Evolutionary conservation across 2,797 vertebrate species (phyloP).

Genomic region (Telmatherina bonti): DNA sequence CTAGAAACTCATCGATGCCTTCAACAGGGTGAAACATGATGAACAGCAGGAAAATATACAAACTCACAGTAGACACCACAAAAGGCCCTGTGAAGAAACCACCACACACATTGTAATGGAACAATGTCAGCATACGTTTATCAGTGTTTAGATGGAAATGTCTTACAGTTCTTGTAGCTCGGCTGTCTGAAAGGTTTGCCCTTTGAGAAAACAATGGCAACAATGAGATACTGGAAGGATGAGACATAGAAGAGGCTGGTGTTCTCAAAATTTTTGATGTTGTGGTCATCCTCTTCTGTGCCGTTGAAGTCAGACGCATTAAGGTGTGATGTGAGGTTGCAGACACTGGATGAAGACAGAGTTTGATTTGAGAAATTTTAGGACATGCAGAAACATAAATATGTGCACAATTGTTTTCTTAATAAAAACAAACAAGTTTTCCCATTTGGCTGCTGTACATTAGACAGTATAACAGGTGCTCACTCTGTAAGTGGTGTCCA

Average conservation of each 20-base stretch:
- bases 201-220: conserved; percentile 97
- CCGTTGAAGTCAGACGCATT: conserved; percentile 76
- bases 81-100: conserved; percentile 84
- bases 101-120: neutral
- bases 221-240: conserved; percentile 97
- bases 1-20: conserved; percentile 84
- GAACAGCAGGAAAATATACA: conserved; percentile 89
- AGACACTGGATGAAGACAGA: conserved; percentile 80
- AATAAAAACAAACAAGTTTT: neutral
- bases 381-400: neutral
- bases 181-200: conserved; percentile 98
- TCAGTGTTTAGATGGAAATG: neutral
- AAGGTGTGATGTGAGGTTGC: conserved; percentile 71
- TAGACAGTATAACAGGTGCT: conserved; percentile 64
- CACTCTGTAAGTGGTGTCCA: conserved; percentile 87
- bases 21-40: conserved; percentile 90
- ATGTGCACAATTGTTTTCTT: neutral
- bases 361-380: neutral
- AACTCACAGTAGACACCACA: conserved; percentile 84
- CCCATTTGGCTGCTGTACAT: neutral
- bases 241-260: conserved; percentile 97
- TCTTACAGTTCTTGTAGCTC: conserved; percentile 96
- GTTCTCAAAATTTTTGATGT: conserved; percentile 95
- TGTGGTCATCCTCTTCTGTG: conserved; percentile 85
- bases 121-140: neutral